Percentiles rank a stretch among this genome's conserved stretches.
These are phyloP conservation scores for Phorcus lineatus DNA, from an alignment of 2,888 invertebrate species.

Conservation along the genomic window DNA sequence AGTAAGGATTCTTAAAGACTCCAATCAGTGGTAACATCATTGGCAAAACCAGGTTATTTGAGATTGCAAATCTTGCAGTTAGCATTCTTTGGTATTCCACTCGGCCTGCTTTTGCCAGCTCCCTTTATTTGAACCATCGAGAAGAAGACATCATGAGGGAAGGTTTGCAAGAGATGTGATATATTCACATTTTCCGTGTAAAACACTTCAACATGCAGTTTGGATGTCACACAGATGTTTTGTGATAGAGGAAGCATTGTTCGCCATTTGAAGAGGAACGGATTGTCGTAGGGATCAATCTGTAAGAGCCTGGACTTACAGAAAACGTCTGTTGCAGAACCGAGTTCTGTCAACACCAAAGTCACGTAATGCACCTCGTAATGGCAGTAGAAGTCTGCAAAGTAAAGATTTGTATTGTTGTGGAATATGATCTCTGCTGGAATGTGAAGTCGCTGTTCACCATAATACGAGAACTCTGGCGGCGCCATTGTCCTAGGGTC, in stretches of 20 bases:
- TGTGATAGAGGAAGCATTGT: neutral
- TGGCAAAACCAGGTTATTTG: neutral
- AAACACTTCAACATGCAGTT: constrained; percentile 41
- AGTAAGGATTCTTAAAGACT: too few relatives aligned
- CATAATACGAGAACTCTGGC: constrained; percentile 41
- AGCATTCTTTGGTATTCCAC: constrained; percentile 35
- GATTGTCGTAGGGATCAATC: constrained; percentile 34
- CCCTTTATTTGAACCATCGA: neutral
- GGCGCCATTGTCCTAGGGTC: constrained; percentile 52
- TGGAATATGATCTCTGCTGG: constrained; percentile 31
- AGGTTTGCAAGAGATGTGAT: neutral
- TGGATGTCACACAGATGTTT: constrained; percentile 25
- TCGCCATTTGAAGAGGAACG: constrained; percentile 30
- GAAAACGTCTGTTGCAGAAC: constrained; percentile 29
- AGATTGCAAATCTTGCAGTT: constrained; percentile 34
- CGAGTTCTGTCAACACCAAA: constrained; percentile 52
- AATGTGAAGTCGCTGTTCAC: constrained; percentile 35
- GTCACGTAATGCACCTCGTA: constrained; percentile 68
- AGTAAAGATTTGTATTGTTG: constrained; percentile 57
- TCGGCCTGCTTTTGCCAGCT: constrained; percentile 26
- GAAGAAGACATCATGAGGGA: constrained; percentile 22
- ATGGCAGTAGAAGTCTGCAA: constrained; percentile 74
- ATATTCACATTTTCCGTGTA: constrained; percentile 43
- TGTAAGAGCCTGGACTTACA: constrained; percentile 31
- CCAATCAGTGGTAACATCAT: too few relatives aligned